Conservation (phyloP, 2,113 vertebrate genomes). For the Ptyas mucosa region DNA sequence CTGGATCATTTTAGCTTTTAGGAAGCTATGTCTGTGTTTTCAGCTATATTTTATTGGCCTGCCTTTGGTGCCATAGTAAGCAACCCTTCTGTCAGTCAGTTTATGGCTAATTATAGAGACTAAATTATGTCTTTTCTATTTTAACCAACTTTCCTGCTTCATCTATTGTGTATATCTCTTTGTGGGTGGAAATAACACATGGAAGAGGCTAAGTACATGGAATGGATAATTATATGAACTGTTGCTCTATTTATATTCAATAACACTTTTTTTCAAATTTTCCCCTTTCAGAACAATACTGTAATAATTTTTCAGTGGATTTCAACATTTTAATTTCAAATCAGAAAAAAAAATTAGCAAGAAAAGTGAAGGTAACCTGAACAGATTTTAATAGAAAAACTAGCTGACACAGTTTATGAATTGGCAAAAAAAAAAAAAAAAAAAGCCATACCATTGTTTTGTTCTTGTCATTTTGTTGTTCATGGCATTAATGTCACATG, state of each 20-base stretch:
- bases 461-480: not conserved
- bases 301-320: not conserved
- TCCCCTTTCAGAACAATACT: not conserved
- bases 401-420: not conserved
- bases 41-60: not conserved
- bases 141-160: conserved; percentile 20
- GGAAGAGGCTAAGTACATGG: not conserved
- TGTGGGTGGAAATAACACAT: conserved; percentile 5
- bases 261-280: not conserved
- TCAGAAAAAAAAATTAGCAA: not conserved
- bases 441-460: not conserved
- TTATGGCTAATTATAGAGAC: not conserved
- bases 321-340: conserved; percentile 22
- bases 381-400: not conserved
- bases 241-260: conserved; percentile 22
- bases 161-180: accelerated
- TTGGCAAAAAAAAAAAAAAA: not conserved
- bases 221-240: not conserved
- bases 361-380: not conserved
- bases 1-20: not conserved
- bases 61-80: not conserved
- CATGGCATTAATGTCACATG: not conserved
- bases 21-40: not conserved
- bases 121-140: not conserved
- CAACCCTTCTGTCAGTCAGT: not conserved